Conservation (phyloP, 2,888 invertebrate species). For the Adela reaumurella region DNA sequence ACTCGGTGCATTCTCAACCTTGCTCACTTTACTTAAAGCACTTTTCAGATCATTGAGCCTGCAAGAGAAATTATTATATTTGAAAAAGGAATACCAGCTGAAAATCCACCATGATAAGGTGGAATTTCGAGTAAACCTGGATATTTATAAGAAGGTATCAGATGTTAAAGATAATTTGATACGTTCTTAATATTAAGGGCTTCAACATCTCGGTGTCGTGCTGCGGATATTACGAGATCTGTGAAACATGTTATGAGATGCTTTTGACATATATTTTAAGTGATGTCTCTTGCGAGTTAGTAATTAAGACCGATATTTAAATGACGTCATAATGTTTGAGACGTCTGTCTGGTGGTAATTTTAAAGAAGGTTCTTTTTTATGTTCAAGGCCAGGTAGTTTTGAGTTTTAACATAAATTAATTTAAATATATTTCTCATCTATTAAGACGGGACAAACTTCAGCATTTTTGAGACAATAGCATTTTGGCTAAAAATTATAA, state of each 20-base stretch:
- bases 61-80: not conserved
- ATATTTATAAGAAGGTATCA: not conserved
- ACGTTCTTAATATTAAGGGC: not conserved
- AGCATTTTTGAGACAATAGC: no score
- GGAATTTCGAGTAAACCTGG: not conserved
- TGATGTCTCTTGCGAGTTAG: not conserved
- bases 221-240: not conserved
- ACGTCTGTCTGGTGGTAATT: not conserved
- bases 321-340: not conserved
- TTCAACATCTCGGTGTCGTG: not conserved
- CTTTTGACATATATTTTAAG: not conserved
- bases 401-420: no score
- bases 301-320: not conserved
- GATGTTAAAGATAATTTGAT: not conserved
- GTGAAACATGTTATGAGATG: not conserved
- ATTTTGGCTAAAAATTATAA: no score
- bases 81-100: not conserved
- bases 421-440: no score
- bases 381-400: no score
- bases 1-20: constrained; percentile 4
- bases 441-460: no score
- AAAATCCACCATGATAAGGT: not conserved
- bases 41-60: not conserved
- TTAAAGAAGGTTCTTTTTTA: no score
- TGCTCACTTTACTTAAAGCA: constrained; percentile 3